These are phyloP conservation scores for Euura saliciscinereae DNA, from an alignment of 1,140 invertebrate species.

Conservation along the genomic window DNA sequence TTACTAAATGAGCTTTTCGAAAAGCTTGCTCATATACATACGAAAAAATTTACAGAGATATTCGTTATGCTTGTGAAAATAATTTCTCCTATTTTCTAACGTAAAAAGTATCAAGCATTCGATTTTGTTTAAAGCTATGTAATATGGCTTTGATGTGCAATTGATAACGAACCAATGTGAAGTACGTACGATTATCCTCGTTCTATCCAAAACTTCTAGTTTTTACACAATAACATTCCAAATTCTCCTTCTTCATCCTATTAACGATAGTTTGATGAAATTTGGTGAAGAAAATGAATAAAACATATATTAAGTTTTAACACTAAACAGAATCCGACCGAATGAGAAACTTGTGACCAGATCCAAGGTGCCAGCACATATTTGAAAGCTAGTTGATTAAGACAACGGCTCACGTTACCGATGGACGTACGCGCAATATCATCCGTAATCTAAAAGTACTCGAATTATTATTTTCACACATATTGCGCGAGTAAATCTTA, in stretches of 20 bases:
- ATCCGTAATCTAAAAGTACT: not conserved
- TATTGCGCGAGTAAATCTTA: not conserved
- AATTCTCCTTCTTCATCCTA: not conserved
- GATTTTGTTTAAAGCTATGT: not conserved
- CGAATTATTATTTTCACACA: not conserved
- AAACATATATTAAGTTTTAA: not conserved
- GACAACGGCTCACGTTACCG: not conserved
- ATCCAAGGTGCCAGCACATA: not conserved
- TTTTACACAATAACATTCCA: not conserved
- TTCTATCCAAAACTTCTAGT: not conserved
- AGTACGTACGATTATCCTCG: too few relatives aligned
- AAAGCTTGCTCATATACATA: too few relatives aligned
- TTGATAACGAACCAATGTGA: not conserved
- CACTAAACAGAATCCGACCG: not conserved
- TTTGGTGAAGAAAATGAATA: not conserved
- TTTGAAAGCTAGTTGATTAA: not conserved
- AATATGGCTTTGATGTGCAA: not conserved
- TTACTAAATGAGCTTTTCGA: too few relatives aligned
- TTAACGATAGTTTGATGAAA: not conserved
- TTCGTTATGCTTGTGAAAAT: not conserved
- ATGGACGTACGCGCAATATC: not conserved
- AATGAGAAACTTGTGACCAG: not conserved
- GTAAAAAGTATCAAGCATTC: not conserved
- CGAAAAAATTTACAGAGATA: too few relatives aligned
- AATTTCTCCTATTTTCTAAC: not conserved